A percentile compares a stretch with the other conserved stretches of the same genome.
Conservation (phyloP, 2,113 vertebrate genomes). For the Archocentrus centrarchus region DNA sequence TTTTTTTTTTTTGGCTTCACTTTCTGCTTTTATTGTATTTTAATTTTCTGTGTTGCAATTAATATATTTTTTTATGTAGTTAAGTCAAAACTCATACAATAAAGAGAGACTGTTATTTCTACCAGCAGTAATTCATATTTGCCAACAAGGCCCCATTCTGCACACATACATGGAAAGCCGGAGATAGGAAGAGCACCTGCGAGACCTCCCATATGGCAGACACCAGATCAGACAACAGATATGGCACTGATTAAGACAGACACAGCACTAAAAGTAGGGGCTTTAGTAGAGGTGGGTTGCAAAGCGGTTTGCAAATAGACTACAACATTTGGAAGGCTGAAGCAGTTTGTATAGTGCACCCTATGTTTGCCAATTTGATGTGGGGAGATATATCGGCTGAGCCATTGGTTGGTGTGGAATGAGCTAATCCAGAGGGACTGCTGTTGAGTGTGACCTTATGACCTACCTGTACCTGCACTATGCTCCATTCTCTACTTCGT, state of each 20-base stretch:
- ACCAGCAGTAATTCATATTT: not conserved
- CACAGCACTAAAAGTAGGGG: not conserved
- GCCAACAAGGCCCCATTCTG: not conserved
- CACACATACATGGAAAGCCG: not conserved
- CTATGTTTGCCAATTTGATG: not conserved
- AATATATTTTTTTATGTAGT: not conserved
- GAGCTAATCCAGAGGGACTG: not conserved
- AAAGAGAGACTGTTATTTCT: not conserved
- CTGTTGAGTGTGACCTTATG: not conserved
- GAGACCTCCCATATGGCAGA: not conserved
- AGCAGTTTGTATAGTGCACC: not conserved
- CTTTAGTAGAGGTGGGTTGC: not conserved
- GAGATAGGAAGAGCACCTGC: not conserved
- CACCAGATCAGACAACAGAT: not conserved
- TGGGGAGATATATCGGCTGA: not conserved
- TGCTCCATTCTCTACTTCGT: not conserved
- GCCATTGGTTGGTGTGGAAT: not conserved
- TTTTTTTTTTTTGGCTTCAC: not conserved
- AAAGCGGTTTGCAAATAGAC: not conserved
- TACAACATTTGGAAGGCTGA: not conserved
- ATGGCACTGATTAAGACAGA: rapidly evolving
- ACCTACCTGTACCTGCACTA: not conserved
- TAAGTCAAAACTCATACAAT: not conserved
- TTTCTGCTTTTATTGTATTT: not conserved
- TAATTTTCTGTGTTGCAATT: not conserved